Conservation (phyloP, 37 sponge, comb jelly and placozoan species). For the Oopsacas minuta region DNA sequence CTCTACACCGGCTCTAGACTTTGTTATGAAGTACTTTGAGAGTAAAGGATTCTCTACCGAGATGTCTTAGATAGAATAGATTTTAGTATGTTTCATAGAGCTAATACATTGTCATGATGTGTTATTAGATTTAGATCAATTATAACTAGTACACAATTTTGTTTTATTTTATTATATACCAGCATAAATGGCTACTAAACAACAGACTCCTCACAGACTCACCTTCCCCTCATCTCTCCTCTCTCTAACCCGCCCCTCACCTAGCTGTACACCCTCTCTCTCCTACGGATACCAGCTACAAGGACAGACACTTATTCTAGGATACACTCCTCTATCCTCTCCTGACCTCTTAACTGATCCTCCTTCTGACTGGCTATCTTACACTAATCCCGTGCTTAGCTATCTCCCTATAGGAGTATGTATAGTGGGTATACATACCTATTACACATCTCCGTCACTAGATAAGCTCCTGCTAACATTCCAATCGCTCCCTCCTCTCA, state of each 20-base stretch:
- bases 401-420: neutral
- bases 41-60: conserved; percentile 2
- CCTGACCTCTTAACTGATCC: neutral
- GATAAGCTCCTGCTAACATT: neutral
- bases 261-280: neutral
- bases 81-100: too few species aligned
- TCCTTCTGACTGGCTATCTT: neutral
- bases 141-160: too few species aligned
- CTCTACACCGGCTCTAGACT: conserved; percentile 27
- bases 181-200: neutral
- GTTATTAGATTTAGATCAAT: too few species aligned
- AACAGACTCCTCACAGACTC: neutral
- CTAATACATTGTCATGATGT: too few species aligned
- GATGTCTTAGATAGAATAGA: neutral
- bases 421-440: neutral
- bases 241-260: neutral
- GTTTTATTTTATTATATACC: neutral
- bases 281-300: conserved; percentile 1
- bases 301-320: neutral
- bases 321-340: neutral
- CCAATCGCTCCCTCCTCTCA: neutral
- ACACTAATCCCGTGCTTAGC: neutral
- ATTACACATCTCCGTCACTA: neutral
- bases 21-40: conserved; percentile 30
- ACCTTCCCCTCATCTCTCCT: neutral